Evolutionary conservation across 2,797 vertebrate genomes (phyloP).

Genomic region (Alosa sapidissima): DNA sequence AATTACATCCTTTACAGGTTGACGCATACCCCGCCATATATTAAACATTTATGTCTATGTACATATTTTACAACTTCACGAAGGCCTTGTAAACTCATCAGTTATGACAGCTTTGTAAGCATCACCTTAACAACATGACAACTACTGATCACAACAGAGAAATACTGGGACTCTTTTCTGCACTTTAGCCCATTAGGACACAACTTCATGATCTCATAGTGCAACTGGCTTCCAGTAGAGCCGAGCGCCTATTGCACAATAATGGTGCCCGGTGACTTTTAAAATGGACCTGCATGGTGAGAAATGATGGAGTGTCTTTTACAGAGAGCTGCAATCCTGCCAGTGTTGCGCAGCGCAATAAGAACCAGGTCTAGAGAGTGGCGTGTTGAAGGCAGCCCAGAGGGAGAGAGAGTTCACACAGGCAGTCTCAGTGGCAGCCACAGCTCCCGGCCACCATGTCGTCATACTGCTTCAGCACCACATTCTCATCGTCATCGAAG

Average conservation of each 20-base stretch:
- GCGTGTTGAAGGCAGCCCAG: neutral
- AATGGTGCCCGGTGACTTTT: neutral
- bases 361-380: neutral
- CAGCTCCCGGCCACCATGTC: slow-evolving; percentile 87
- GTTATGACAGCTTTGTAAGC: neutral
- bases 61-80: slow-evolving; percentile 75
- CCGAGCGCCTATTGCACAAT: neutral
- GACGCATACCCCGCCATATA: slow-evolving; percentile 71
- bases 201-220: neutral
- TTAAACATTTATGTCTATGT: slow-evolving; percentile 79
- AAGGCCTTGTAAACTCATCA: neutral
- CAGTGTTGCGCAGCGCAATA: no score
- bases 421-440: slow-evolving; percentile 74
- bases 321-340: neutral
- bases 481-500: slow-evolving; percentile 84
- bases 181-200: neutral
- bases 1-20: slow-evolving; percentile 67
- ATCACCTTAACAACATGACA: neutral
- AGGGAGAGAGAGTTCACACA: neutral
- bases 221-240: slow-evolving; percentile 21
- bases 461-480: slow-evolving; percentile 84
- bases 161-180: neutral
- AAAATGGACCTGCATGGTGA: neutral
- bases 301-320: neutral
- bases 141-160: neutral